phyloP scores from a whole-genome alignment of 2,113 vertebrate genomes.

The Dasyprocta punctata region DNA sequence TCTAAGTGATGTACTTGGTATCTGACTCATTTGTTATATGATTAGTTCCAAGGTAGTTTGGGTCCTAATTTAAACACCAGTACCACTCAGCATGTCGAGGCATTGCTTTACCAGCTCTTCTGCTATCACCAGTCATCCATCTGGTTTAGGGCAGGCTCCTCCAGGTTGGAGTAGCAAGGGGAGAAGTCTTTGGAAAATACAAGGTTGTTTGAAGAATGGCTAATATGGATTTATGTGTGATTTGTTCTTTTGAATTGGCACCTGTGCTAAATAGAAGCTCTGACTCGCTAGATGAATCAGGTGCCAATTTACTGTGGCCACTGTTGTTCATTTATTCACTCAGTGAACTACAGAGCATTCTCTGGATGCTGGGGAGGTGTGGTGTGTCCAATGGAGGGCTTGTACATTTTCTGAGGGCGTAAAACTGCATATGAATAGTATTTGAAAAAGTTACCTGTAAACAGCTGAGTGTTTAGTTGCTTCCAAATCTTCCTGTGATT shows the following conservation, averaged over 20 bases:
- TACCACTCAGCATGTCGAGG: not conserved
- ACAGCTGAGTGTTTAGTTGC: not conserved
- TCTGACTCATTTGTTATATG: not conserved
- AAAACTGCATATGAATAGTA: constrained; percentile 2
- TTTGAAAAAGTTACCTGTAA: constrained; percentile 26
- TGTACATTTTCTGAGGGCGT: not conserved
- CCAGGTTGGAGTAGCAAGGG: not conserved
- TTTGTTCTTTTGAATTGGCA: not conserved
- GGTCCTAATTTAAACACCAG: not conserved
- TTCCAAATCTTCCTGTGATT: constrained; percentile 31
- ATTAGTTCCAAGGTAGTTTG: not conserved
- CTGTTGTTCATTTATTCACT: not conserved
- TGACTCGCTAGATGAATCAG: not conserved
- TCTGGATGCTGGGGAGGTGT: not conserved
- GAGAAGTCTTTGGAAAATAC: not conserved
- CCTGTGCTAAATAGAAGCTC: not conserved
- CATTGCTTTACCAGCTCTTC: not conserved
- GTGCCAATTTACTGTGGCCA: not conserved
- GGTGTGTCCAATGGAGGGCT: not conserved
- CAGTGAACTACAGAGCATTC: not conserved
- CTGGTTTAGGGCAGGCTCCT: not conserved
- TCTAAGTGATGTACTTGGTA: not conserved
- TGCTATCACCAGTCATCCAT: not conserved
- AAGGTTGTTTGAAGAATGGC: not conserved
- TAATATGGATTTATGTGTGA: not conserved